Conservation (phyloP, 2,797 vertebrate genomes). For the Dryobates pubescens region DNA sequence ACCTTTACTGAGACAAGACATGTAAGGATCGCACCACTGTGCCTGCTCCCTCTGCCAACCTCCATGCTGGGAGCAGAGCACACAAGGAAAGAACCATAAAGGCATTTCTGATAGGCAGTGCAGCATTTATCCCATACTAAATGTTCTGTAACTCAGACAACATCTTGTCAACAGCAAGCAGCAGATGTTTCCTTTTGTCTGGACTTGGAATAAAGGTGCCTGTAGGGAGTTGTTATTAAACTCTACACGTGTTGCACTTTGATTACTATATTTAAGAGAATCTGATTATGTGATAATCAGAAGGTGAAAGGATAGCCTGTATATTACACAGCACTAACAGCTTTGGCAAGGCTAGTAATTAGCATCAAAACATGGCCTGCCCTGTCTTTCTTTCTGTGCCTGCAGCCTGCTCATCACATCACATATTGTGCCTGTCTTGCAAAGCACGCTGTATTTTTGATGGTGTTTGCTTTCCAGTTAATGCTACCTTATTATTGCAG, state of each 20-base stretch:
- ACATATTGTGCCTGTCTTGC: not conserved
- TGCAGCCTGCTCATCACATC: not conserved
- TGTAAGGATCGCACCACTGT: rapidly evolving
- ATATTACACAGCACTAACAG: not conserved
- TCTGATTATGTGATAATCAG: conserved; percentile 9
- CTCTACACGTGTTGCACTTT: conserved; percentile 47
- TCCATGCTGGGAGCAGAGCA: rapidly evolving
- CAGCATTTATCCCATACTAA: not conserved
- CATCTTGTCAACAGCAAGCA: conserved; percentile 48
- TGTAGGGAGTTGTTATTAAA: conserved; percentile 51
- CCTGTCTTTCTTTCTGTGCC: not conserved
- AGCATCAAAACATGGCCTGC: not conserved
- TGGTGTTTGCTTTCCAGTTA: conserved; percentile 56
- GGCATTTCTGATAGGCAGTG: not conserved
- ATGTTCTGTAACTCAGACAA: conserved; percentile 26
- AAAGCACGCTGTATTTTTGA: not conserved
- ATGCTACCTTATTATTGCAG: conserved; percentile 51
- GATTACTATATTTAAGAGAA: conserved; percentile 57
- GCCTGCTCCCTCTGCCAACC: not conserved
- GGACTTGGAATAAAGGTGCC: conserved; percentile 59
- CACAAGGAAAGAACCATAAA: not conserved
- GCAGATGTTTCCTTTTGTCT: conserved; percentile 59
- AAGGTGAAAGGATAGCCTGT: conserved; percentile 20
- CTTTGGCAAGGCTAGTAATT: conserved; percentile 26
- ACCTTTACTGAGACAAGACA: not conserved